phyloP scores from a whole-genome alignment of 2,797 vertebrate species.

The Arrhamphus sclerolepis region DNA sequence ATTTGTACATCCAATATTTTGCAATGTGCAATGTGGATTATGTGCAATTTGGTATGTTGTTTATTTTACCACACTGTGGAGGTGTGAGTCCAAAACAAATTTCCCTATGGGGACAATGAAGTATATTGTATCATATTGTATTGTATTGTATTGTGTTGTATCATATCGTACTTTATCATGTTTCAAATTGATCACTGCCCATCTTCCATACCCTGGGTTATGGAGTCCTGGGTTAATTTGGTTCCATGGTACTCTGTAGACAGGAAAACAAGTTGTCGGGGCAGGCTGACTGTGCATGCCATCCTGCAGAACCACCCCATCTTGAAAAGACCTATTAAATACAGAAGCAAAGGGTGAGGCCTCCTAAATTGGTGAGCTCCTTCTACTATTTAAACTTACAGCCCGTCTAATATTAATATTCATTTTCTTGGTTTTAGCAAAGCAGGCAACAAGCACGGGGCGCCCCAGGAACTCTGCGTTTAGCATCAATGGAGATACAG shows the following conservation, averaged over 20 bases:
- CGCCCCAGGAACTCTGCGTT: slow-evolving; percentile 69
- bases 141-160: too few relatives aligned
- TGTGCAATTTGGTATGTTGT: too few relatives aligned
- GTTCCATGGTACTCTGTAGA: slow-evolving; percentile 16
- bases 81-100: too few relatives aligned
- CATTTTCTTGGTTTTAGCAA: slow-evolving; percentile 80
- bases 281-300: slow-evolving; percentile 44
- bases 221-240: slow-evolving; percentile 16
- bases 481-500: slow-evolving; percentile 81
- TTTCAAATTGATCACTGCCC: background rate
- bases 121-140: too few relatives aligned
- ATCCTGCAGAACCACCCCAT: slow-evolving; percentile 42
- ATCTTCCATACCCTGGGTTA: slow-evolving; percentile 12
- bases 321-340: slow-evolving; percentile 53
- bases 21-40: too few relatives aligned
- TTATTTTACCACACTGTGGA: too few relatives aligned
- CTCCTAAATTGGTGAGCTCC: slow-evolving; percentile 59
- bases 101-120: too few relatives aligned
- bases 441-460: slow-evolving; percentile 71
- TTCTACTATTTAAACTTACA: slow-evolving; percentile 52
- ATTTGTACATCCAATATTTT: too few relatives aligned
- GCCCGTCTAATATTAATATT: slow-evolving; percentile 77
- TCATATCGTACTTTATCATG: too few relatives aligned
- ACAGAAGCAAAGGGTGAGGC: slow-evolving; percentile 47
- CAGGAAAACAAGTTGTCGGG: slow-evolving; percentile 46